Percentiles rank a stretch among this genome's conserved stretches.
Evolutionary conservation across 2,113 vertebrate genomes (phyloP).

Genomic region (Psilopsiagon aurifrons): DNA sequence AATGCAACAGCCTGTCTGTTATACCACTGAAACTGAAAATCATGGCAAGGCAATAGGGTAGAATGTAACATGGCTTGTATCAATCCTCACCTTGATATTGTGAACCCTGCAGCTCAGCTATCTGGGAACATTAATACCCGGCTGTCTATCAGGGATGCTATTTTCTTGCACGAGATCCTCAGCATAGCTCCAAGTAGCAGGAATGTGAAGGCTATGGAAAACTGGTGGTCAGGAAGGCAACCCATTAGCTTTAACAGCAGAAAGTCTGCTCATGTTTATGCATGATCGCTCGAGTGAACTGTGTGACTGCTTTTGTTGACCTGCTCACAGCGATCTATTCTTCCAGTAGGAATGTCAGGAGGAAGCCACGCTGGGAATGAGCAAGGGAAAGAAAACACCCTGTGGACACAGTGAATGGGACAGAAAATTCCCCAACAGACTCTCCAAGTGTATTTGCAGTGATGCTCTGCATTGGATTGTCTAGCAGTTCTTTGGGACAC

Average conservation of each 20-base stretch:
- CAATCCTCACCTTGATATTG: not conserved
- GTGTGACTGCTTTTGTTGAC: constrained; percentile 49
- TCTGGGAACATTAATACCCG: not conserved
- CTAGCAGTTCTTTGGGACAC: not conserved
- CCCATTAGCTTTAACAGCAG: not conserved
- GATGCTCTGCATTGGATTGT: not conserved
- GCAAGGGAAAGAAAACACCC: not conserved
- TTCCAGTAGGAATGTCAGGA: constrained; percentile 23
- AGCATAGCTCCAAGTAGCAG: not conserved
- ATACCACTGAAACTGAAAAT: not conserved
- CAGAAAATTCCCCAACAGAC: constrained; percentile 13
- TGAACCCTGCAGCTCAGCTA: not conserved
- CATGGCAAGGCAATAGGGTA: not conserved
- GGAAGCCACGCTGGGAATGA: not conserved
- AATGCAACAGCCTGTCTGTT: not conserved
- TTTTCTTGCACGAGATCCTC: not conserved
- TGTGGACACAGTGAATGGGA: not conserved
- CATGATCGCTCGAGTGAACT: constrained; percentile 30
- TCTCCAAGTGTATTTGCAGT: not conserved
- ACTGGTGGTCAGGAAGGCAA: not conserved
- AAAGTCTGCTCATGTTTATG: constrained; percentile 45
- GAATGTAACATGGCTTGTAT: not conserved
- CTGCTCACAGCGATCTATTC: not conserved
- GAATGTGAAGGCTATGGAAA: not conserved
- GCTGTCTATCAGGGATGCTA: not conserved